Base-by-base conservation (phyloP, 2,888 invertebrate species). In the Matsumyia berberina region DNA sequence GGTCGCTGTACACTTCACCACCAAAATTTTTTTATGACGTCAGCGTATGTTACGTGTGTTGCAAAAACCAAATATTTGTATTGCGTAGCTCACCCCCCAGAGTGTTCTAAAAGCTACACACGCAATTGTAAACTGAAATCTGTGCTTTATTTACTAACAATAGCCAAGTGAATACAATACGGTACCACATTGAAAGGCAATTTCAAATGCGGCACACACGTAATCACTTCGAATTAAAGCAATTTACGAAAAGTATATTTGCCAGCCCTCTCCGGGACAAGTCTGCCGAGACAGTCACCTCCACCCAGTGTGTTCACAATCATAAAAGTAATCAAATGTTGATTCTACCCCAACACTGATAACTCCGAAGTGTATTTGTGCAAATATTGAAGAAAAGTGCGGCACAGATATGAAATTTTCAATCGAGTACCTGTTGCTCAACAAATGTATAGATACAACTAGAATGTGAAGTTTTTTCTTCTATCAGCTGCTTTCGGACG, bases 401-500 rank as follows among this genome's bases (percentile, higher is more conserved):
- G 3, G 24, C 31, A 44, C 39, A 39, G 42, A 51, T 72, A 60
- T 39, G 31, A 2, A 60, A 42, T 35, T 5, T 24, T 17, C 11
- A 15, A 6, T 57, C n/a, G 15, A n/a, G 42, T 66, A 74, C 74
- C 74, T 74, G 74, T 74, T 66, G 55, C 74, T n/a, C 9, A 24
- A 24, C 24, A 24, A 24, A 24, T 24, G 2, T 24, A 24, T 24
- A 24, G 24, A 24, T 24, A 24, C 24, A 24, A 24, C 1, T 4
- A 24, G 24, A 24, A 4, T 24, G 4, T 24, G 24, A n/a, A n/a
- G n/a, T n/a, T n/a, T n/a, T n/a, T n/a, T n/a, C n/a, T n/a, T n/a
- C n/a, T n/a, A n/a, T n/a, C 81, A 76, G 70, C 70, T 81, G 76
- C 31, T 35, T 8, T 19, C 19, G 9, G 11, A 29, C 29, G 35